phyloP scores from a whole-genome alignment of 2,888 invertebrate species.

The Dynastes maya region DNA sequence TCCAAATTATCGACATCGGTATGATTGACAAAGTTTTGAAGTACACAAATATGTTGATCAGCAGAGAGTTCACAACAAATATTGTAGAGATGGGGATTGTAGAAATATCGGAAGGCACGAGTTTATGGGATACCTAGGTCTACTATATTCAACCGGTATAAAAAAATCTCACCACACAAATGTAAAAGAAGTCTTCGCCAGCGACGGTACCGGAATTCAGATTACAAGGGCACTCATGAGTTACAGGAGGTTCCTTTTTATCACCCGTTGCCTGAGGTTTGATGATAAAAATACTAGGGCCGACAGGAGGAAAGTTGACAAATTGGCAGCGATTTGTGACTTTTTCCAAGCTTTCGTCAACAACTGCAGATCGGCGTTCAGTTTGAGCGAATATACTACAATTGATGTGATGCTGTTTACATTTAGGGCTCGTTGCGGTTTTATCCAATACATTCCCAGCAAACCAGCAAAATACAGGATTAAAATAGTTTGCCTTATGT shows the following conservation, averaged over 20 bases:
- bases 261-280: too few species aligned
- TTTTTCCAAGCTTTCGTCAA: conserved; percentile 34
- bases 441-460: too few species aligned
- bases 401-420: too few species aligned
- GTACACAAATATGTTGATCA: not conserved
- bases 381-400: conserved; percentile 27
- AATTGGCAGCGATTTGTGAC: conserved; percentile 44
- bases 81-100: not conserved
- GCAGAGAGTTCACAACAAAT: not conserved
- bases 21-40: conserved; percentile 51
- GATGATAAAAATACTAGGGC: too few species aligned
- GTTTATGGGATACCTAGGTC: conserved; percentile 22
- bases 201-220: not conserved
- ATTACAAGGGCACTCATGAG: not conserved
- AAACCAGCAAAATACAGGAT: too few species aligned
- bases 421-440: too few species aligned
- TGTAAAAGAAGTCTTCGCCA: not conserved
- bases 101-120: not conserved
- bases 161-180: conserved; percentile 8
- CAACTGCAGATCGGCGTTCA: conserved; percentile 42
- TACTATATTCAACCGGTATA: conserved; percentile 17
- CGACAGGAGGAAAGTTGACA: conserved; percentile 6
- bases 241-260: too few species aligned
- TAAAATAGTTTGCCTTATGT: too few species aligned
- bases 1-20: conserved; percentile 56